phyloP scores from a whole-genome alignment of 2,888 invertebrate genomes.

The Hypomecis punctinalis region DNA sequence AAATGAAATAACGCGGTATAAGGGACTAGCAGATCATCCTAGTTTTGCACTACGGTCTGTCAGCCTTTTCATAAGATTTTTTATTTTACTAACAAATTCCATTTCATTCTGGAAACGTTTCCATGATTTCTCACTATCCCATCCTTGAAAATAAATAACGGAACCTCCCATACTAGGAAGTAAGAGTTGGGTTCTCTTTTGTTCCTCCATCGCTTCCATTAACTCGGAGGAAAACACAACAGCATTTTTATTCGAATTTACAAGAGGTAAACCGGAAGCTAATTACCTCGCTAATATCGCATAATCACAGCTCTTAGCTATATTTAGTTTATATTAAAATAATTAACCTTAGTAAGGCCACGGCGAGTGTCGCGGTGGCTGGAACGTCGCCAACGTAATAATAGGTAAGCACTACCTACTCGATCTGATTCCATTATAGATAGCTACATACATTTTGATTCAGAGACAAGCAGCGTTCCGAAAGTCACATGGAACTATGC shows the following conservation, averaged over 20 bases:
- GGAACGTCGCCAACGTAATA: constrained; percentile 69
- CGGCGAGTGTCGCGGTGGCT: constrained; percentile 72
- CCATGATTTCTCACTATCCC: too few relatives aligned
- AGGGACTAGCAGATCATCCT: too few relatives aligned
- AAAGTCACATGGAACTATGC: neutral
- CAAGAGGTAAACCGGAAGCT: constrained; percentile 43
- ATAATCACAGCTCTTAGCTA: constrained; percentile 37
- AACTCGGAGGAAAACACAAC: constrained; percentile 11
- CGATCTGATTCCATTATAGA: constrained; percentile 54
- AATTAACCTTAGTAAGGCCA: constrained; percentile 78
- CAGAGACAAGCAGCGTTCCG: constrained; percentile 11
- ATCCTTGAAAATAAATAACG: too few relatives aligned
- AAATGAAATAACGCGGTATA: too few relatives aligned
- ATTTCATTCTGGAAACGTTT: too few relatives aligned
- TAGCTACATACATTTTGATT: constrained; percentile 42
- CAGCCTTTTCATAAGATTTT: too few relatives aligned
- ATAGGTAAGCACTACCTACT: constrained; percentile 51
- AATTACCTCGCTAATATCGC: constrained; percentile 44
- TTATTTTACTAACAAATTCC: too few relatives aligned
- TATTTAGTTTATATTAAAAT: constrained; percentile 68
- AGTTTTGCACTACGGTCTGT: too few relatives aligned
- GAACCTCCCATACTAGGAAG: too few relatives aligned
- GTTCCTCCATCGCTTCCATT: neutral
- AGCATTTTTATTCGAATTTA: constrained; percentile 28
- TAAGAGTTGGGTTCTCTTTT: too few relatives aligned